Percentiles rank a stretch among this genome's conserved stretches.
These are phyloP conservation scores for Nylanderia fulva DNA, from an alignment of 1,140 invertebrate species.

Conservation along the genomic window DNA sequence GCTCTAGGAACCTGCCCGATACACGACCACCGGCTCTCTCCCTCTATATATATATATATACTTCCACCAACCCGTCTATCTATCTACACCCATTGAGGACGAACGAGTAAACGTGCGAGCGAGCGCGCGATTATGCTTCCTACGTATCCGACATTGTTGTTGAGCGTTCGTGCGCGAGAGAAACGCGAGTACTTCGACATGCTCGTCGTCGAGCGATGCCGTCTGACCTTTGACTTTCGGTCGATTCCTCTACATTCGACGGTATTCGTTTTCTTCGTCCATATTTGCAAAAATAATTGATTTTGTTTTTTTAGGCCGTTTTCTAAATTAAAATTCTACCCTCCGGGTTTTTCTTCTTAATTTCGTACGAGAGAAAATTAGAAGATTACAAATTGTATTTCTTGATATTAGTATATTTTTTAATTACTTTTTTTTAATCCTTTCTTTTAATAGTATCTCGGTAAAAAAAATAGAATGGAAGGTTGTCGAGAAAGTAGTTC, in stretches of 20 bases:
- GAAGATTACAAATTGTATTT: not conserved
- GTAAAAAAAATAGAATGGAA: not conserved
- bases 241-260: constrained; percentile 9
- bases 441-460: not conserved
- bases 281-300: not conserved
- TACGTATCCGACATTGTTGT: constrained; percentile 60
- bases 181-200: constrained; percentile 8
- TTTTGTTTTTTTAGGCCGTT: not conserved
- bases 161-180: constrained; percentile 65
- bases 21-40: constrained; percentile 64
- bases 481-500: not conserved
- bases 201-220: not conserved
- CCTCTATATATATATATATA: constrained; percentile 15
- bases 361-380: not conserved
- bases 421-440: not conserved
- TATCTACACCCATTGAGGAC: constrained; percentile 67
- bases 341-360: too few species aligned
- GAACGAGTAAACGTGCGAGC: constrained; percentile 19
- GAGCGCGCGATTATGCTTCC: constrained; percentile 68
- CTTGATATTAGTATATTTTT: not conserved
- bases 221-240: not conserved
- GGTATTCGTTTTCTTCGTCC: not conserved
- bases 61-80: constrained; percentile 47
- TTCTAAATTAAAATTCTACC: too few species aligned
- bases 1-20: constrained; percentile 81